Conservation (phyloP, 2,888 invertebrate species). For the Trypoxylon attenuatum region DNA sequence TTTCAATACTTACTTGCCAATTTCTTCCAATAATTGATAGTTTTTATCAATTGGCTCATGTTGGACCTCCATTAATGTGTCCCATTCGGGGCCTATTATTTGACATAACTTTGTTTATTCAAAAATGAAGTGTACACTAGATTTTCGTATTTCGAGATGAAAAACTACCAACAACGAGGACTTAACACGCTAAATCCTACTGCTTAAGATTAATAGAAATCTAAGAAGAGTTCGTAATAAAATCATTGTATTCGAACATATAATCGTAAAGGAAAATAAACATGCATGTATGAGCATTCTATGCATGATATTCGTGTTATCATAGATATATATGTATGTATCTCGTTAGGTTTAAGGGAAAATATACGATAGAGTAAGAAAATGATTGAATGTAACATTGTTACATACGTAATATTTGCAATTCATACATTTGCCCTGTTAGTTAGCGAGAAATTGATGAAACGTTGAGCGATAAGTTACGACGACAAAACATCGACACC, state of each 20-base stretch:
- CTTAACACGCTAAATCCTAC: too few relatives aligned
- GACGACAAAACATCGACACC: conserved; percentile 35
- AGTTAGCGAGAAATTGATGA: background rate
- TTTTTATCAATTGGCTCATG: conserved; percentile 76
- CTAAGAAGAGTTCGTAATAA: too few relatives aligned
- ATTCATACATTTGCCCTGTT: background rate
- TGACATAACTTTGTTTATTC: conserved; percentile 4
- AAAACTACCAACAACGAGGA: too few relatives aligned
- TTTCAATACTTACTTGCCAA: conserved; percentile 76
- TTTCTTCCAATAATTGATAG: conserved; percentile 77
- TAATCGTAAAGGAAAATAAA: too few relatives aligned
- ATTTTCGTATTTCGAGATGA: background rate
- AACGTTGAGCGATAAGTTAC: background rate
- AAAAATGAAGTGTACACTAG: background rate
- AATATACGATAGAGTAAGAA: too few relatives aligned
- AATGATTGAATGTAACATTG: too few relatives aligned
- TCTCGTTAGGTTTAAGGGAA: too few relatives aligned
- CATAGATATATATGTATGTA: background rate
- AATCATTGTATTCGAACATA: too few relatives aligned
- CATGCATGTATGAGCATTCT: too few relatives aligned
- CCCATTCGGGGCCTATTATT: conserved; percentile 68
- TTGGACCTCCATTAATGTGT: conserved; percentile 74
- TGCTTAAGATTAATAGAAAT: too few relatives aligned
- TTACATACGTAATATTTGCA: too few relatives aligned
- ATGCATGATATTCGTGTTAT: too few relatives aligned